These are phyloP conservation scores for Hemitrygon akajei DNA, from an alignment of 2,797 vertebrate genomes.

Conservation along the genomic window DNA sequence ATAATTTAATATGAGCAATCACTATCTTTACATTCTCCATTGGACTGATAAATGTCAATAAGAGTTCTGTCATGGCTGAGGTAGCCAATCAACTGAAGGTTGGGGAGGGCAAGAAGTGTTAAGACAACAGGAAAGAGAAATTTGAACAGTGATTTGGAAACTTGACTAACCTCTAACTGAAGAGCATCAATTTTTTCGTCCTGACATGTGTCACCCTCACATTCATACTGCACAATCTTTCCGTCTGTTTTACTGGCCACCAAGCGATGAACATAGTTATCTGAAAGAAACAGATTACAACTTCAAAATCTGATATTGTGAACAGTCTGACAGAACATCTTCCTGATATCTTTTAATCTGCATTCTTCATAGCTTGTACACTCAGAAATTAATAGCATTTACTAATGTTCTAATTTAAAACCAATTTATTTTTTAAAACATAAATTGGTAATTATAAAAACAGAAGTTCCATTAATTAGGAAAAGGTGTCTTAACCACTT, in stretches of 20 bases:
- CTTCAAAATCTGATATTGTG: not conserved
- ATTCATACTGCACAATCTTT: conserved; percentile 95
- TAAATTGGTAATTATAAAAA: not conserved
- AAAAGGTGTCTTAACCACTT: not conserved
- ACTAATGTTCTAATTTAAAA: not conserved
- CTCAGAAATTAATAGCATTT: not conserved
- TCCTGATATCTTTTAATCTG: not conserved
- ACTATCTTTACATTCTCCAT: not conserved
- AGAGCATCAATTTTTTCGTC: conserved; percentile 94
- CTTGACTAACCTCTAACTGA: conserved; percentile 78
- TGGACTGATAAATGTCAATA: not conserved
- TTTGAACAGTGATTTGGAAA: not conserved
- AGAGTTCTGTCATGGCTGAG: not conserved
- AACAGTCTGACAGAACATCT: not conserved
- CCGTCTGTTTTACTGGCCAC: conserved; percentile 96
- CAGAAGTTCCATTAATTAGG: not conserved
- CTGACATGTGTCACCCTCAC: conserved; percentile 88
- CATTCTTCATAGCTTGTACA: not conserved
- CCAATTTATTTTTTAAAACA: not conserved
- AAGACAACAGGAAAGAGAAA: not conserved
- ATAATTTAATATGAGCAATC: not conserved
- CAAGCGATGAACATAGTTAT: conserved; percentile 95
- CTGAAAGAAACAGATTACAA: conserved; percentile 55
- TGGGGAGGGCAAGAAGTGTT: not conserved
- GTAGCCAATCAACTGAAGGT: not conserved